Percentiles rank a stretch among this genome's conserved stretches.
phyloP scores from a whole-genome alignment of 2,888 invertebrate species.

The Netelia fuscicornis region DNA sequence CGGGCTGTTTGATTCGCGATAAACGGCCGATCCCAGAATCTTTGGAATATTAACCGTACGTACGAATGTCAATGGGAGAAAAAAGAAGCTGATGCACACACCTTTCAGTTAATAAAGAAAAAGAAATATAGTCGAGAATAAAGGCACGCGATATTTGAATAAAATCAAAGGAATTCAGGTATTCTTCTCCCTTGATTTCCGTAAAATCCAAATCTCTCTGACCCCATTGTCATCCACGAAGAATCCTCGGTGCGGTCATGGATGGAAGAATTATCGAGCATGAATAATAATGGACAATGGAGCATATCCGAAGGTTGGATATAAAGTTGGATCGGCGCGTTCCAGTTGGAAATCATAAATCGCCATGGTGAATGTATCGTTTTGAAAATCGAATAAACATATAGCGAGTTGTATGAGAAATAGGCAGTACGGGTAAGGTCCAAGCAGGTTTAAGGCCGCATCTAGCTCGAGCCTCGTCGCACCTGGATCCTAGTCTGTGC shows the following conservation, averaged over 20 bases:
- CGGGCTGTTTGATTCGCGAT: constrained; percentile 17
- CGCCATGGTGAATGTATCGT: constrained; percentile 63
- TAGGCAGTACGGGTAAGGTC: constrained; percentile 51
- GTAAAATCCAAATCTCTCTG: constrained; percentile 50
- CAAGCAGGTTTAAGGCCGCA: constrained; percentile 61
- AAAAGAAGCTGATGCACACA: constrained; percentile 10
- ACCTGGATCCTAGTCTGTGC: constrained; percentile 47
- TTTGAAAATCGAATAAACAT: constrained; percentile 64
- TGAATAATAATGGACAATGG: constrained; percentile 70
- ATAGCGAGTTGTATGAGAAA: constrained; percentile 57
- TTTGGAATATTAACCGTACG: constrained; percentile 6
- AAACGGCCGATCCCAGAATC: constrained; percentile 35
- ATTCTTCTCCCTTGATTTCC: constrained; percentile 22
- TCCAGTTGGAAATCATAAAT: constrained; percentile 67
- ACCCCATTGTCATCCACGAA: constrained; percentile 53
- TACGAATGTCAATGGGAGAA: constrained; percentile 9
- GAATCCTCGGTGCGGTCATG: constrained; percentile 53
- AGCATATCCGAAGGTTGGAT: constrained; percentile 61
- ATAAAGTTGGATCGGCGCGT: constrained; percentile 61
- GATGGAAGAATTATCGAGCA: constrained; percentile 63
- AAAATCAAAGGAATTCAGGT: constrained; percentile 36
- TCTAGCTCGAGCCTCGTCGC: constrained; percentile 61
- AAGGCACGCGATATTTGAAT: not conserved
- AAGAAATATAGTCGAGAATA: not conserved
- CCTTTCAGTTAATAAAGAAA: constrained; percentile 18